phyloP scores from a whole-genome alignment of 2,113 vertebrate species.

The Dipodomys merriami region DNA sequence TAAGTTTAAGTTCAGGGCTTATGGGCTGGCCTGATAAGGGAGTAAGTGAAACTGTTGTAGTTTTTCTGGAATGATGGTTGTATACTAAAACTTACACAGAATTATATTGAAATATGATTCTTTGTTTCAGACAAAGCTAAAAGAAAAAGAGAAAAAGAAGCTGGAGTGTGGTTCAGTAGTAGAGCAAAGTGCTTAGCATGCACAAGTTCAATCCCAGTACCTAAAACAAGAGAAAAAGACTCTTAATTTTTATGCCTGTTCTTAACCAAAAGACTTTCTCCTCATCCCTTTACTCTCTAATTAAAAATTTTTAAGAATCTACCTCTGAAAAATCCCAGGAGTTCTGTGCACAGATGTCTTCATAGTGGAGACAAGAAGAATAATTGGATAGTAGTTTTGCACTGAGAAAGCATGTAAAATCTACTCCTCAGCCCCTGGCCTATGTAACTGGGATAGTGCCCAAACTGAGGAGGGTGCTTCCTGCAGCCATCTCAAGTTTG shows the following conservation, averaged over 20 bases:
- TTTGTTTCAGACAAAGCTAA: conserved; percentile 4
- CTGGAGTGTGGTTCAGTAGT: not conserved
- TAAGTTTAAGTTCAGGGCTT: not conserved
- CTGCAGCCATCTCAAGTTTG: not conserved
- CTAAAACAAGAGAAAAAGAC: not conserved
- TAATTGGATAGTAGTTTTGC: not conserved
- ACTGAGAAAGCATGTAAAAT: not conserved
- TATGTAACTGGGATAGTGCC: not conserved
- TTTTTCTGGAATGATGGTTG: not conserved
- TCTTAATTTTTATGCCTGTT: not conserved
- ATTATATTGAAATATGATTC: not conserved
- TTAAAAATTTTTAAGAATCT: not conserved
- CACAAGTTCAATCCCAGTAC: not conserved
- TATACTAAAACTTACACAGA: not conserved
- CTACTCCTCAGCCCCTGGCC: conserved; percentile 22
- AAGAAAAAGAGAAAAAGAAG: not conserved
- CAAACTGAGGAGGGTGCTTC: not conserved
- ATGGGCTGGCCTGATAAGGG: not conserved
- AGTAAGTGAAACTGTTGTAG: not conserved
- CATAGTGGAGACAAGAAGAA: not conserved
- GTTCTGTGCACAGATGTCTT: not conserved
- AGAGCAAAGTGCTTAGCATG: too few species aligned
- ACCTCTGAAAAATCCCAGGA: not conserved
- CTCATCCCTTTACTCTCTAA: not conserved
- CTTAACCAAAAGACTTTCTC: not conserved